These are phyloP conservation scores for Parambassis ranga DNA, from an alignment of 2,797 vertebrate genomes.

Conservation along the genomic window DNA sequence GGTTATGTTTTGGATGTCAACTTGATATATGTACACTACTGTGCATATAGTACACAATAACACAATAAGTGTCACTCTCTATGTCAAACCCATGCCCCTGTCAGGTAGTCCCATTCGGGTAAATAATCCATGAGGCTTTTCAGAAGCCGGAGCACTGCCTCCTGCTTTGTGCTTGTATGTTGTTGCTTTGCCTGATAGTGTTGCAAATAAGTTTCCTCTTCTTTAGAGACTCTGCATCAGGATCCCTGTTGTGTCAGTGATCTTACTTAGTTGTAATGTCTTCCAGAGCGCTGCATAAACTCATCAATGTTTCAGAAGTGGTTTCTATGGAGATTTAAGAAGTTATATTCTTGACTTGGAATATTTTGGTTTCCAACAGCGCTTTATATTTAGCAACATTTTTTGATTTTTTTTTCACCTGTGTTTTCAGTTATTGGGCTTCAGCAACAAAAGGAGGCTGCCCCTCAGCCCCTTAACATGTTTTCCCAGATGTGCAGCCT, in stretches of 20 bases:
- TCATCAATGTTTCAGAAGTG: background rate
- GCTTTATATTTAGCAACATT: too few relatives aligned
- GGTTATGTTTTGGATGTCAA: too few relatives aligned
- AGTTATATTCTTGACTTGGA: too few relatives aligned
- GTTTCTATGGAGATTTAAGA: background rate
- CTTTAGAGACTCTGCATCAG: background rate
- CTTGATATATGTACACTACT: background rate
- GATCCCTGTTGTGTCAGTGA: background rate
- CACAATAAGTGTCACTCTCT: background rate
- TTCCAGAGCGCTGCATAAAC: background rate
- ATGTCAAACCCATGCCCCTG: background rate
- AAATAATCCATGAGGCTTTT: constrained; percentile 1
- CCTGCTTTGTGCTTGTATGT: background rate
- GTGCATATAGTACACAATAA: background rate
- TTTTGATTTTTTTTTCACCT: too few relatives aligned
- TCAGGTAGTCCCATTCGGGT: background rate
- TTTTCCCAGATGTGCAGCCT: too few relatives aligned
- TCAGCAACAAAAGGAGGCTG: too few relatives aligned
- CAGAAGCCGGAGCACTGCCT: background rate
- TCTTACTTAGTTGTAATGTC: background rate
- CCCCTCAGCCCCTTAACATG: too few relatives aligned
- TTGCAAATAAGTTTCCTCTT: background rate
- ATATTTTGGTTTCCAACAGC: too few relatives aligned
- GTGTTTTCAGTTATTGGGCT: too few relatives aligned
- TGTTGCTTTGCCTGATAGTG: background rate